These are phyloP conservation scores for Plebejus argus DNA, from an alignment of 2,888 invertebrate genomes.

Conservation along the genomic window DNA sequence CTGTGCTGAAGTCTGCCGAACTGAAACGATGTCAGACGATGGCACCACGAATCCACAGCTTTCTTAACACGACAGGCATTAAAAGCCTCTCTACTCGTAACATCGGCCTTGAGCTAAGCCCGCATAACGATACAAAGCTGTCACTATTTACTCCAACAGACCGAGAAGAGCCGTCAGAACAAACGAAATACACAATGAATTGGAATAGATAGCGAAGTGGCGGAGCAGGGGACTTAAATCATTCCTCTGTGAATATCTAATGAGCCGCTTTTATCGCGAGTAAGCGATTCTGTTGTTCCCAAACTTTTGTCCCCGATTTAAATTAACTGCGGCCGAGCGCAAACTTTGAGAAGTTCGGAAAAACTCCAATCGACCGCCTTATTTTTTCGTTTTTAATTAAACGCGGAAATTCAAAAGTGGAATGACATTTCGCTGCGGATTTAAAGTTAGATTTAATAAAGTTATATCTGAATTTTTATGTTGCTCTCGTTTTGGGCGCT, in stretches of 20 bases:
- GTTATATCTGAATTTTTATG: background rate
- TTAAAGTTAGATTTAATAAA: conserved; percentile 4
- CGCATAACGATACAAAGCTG: background rate
- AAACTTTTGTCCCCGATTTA: conserved; percentile 31
- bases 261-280: conserved; percentile 27
- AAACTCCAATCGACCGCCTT: conserved; percentile 18
- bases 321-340: conserved; percentile 29
- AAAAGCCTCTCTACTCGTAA: too few relatives aligned
- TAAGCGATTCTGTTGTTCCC: conserved; percentile 31
- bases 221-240: background rate
- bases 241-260: conserved; percentile 28
- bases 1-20: too few relatives aligned
- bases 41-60: too few relatives aligned
- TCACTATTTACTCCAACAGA: background rate
- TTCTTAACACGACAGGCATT: too few relatives aligned
- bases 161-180: background rate
- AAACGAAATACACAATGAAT: conserved; percentile 14
- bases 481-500: background rate
- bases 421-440: conserved; percentile 4
- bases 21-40: too few relatives aligned
- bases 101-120: background rate
- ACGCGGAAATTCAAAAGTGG: conserved; percentile 10
- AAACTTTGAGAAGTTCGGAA: conserved; percentile 23
- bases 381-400: conserved; percentile 9
- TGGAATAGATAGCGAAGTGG: conserved; percentile 7